Conservation (phyloP, 1,140 invertebrate genomes). For the Chymomyza costata region DNA sequence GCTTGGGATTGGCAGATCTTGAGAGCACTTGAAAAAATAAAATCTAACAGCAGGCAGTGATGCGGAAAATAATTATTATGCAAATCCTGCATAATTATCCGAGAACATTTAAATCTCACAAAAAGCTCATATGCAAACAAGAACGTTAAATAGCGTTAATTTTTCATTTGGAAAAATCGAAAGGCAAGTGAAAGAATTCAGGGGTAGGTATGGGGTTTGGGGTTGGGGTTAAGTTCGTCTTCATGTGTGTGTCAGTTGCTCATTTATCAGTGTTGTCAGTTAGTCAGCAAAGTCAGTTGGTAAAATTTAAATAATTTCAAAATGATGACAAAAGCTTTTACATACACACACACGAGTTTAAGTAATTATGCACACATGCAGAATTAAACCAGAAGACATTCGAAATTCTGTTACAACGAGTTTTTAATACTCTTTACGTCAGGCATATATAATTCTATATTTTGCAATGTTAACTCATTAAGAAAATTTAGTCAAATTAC, state of each 20-base stretch:
- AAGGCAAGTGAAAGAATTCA: not conserved
- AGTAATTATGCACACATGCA: constrained; percentile 38
- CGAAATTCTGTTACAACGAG: too few relatives aligned
- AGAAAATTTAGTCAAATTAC: too few relatives aligned
- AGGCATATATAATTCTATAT: too few relatives aligned
- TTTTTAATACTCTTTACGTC: too few relatives aligned
- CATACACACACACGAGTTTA: constrained; percentile 17
- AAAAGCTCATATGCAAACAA: constrained; percentile 25
- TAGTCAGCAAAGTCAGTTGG: constrained; percentile 4
- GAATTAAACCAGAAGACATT: not conserved
- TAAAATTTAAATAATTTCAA: constrained; percentile 38
- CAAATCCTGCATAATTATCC: constrained; percentile 29
- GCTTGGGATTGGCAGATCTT: too few relatives aligned
- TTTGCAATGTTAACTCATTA: too few relatives aligned
- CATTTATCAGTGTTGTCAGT: constrained; percentile 33
- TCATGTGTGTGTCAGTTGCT: constrained; percentile 4
- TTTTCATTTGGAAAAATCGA: constrained; percentile 36
- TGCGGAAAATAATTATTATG: constrained; percentile 30
- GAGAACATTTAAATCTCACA: not conserved
- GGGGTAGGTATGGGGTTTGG: not conserved
- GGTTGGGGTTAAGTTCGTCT: not conserved
- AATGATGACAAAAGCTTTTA: constrained; percentile 37
- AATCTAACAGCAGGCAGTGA: constrained; percentile 3
- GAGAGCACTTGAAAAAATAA: too few relatives aligned
- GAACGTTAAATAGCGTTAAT: constrained; percentile 25